Base-by-base conservation (phyloP, 2,113 vertebrate genomes). In the Anhinga anhinga region DNA sequence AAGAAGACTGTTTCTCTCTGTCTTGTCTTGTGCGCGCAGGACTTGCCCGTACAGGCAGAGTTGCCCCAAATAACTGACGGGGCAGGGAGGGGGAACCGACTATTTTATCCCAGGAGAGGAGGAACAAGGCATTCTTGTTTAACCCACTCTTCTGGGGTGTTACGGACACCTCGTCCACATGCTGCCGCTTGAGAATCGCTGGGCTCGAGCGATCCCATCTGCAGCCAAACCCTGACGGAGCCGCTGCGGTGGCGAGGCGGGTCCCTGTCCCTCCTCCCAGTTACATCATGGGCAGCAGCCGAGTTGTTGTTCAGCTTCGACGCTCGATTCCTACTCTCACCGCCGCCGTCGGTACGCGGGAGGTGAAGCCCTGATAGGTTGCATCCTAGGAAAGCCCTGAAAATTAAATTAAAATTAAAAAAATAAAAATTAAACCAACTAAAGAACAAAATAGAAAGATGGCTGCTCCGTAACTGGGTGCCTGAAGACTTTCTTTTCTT, bases 21-120 rank as follows among this genome's bases (percentile, higher is more conserved):
- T 18, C 74, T 56, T 11, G 67, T 71, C 91, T 83, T 34, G 26
- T 18, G 59, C 14, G 1, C 25, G 0, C 7, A 2, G 89, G 76
- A 26, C 95, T 61, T 95, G 95, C 49, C 95, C 3, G 78, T 30
- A 63, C 96, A 94, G 69, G 96, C 93, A 79, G 93, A 58, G 50
- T 36, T 9, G 89, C 62, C 87, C 91, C 89, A 76, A 49, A 95
- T 52, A 44, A 52, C 84, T 95, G 8, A 3, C 0, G 38, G 81
- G 55, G 45, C 1, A 8, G 10, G 36, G 4, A 15, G 9, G 40
- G 25, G 18, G 4, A 20, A 18, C 26, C 0, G 4, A 13, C 16
- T 26, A 3, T 22, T 9, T 45, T 4, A 5, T 63, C 70, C 90
- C n/a, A 3, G 19, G 7, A 25, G 45, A 42, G 88, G 49, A 88